phyloP scores from a whole-genome alignment of 2,888 invertebrate species.

The Cryptocephalus primarius region DNA sequence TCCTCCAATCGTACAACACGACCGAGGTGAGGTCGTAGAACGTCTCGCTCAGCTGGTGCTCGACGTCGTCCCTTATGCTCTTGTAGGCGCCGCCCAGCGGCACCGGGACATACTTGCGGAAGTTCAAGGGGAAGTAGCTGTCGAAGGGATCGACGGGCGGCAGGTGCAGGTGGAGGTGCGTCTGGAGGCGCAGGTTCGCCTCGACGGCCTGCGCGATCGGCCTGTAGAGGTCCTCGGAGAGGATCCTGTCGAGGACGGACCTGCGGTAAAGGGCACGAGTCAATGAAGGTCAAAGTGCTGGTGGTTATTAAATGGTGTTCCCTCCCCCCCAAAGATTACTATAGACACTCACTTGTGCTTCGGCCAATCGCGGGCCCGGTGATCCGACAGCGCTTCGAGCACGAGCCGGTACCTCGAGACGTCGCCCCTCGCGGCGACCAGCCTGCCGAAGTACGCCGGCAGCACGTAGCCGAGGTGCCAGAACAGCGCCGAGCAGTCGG shows the following conservation, averaged over 20 bases:
- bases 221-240: slow-evolving; percentile 47
- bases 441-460: slow-evolving; percentile 63
- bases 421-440: slow-evolving; percentile 56
- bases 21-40: slow-evolving; percentile 98
- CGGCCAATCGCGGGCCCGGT: too few relatives aligned
- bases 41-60: slow-evolving; percentile 85
- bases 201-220: slow-evolving; percentile 81
- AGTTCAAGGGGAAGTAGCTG: slow-evolving; percentile 26
- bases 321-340: too few relatives aligned
- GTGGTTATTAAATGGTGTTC: too few relatives aligned
- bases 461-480: slow-evolving; percentile 67
- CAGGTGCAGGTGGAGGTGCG: slow-evolving; percentile 80
- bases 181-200: slow-evolving; percentile 83
- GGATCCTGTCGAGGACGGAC: too few relatives aligned
- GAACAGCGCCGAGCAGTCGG: slow-evolving; percentile 67
- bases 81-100: slow-evolving; percentile 32
- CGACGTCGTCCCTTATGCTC: slow-evolving; percentile 45
- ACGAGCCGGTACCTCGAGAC: slow-evolving; percentile 45
- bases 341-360: too few relatives aligned
- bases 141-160: slow-evolving; percentile 42
- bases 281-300: too few relatives aligned
- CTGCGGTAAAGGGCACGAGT: too few relatives aligned
- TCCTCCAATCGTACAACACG: slow-evolving; percentile 94
- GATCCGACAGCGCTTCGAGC: slow-evolving; percentile 24
- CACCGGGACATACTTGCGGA: slow-evolving; percentile 27